Conservation (phyloP, 2,113 vertebrate genomes). For the Empidonax alnorum region DNA sequence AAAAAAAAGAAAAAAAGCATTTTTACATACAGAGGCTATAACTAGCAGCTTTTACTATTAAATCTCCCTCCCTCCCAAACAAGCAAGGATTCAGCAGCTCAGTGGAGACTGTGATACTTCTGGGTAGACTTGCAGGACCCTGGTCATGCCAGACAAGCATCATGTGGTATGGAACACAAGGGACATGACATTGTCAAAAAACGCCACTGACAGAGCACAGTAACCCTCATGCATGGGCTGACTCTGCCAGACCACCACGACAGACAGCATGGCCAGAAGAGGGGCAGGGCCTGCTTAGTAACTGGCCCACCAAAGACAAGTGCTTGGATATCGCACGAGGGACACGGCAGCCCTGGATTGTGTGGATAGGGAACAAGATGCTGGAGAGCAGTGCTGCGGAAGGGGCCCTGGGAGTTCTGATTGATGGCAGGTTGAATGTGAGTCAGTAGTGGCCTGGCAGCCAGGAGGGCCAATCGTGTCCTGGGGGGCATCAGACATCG, state of each 20-base stretch:
- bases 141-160: not conserved
- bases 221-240: not conserved
- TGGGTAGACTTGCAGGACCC: not conserved
- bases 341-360: not conserved
- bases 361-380: not conserved
- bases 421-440: not conserved
- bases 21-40: not conserved
- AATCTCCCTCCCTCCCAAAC: not conserved
- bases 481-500: not conserved
- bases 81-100: not conserved
- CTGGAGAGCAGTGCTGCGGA: not conserved
- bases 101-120: not conserved
- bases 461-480: accelerated
- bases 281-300: accelerated
- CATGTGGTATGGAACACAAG: accelerated
- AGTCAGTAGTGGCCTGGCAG: not conserved
- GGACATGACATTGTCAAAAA: not conserved
- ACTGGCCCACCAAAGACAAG: accelerated
- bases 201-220: not conserved
- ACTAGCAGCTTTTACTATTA: not conserved
- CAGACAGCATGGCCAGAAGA: not conserved
- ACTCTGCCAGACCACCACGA: not conserved
- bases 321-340: not conserved
- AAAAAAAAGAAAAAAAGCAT: not conserved
- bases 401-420: not conserved